These are phyloP conservation scores for Hirtodrosophila histrioides DNA, from an alignment of 2,888 invertebrate species.

Conservation along the genomic window DNA sequence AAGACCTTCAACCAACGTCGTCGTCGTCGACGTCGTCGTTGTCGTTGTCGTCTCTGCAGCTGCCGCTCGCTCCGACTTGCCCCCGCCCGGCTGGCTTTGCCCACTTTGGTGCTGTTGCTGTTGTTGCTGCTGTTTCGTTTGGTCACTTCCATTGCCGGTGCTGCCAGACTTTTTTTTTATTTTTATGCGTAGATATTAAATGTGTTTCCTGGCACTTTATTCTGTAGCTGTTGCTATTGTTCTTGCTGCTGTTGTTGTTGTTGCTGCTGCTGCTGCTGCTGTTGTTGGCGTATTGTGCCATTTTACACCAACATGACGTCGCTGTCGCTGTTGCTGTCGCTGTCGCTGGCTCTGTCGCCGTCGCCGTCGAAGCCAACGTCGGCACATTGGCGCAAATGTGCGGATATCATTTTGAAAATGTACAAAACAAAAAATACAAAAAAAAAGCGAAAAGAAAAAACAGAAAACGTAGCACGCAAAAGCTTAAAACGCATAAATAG, in stretches of 20 bases:
- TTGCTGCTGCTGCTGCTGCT: conserved; percentile 27
- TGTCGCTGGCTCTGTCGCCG: conserved; percentile 18
- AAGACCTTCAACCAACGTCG: conserved; percentile 76
- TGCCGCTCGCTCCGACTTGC: conserved; percentile 11
- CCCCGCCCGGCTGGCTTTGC: conserved; percentile 18
- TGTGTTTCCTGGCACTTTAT: conserved; percentile 81
- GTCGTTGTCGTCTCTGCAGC: conserved; percentile 21
- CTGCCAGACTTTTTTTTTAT: conserved; percentile 60
- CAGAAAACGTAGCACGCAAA: conserved; percentile 27
- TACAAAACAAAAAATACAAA: conserved; percentile 13
- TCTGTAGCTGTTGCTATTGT: conserved; percentile 52
- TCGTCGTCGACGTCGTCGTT: conserved; percentile 31
- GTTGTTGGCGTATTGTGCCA: conserved; percentile 63
- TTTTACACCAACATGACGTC: conserved; percentile 71
- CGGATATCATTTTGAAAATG: conserved; percentile 65
- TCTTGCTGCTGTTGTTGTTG: conserved; percentile 25
- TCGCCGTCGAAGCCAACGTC: conserved; percentile 31
- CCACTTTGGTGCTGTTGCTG: conserved; percentile 32
- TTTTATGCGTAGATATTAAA: conserved; percentile 79
- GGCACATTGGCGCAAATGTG: conserved; percentile 76
- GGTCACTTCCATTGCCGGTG: conserved; percentile 73
- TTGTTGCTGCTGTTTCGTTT: conserved; percentile 50
- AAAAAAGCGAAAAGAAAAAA: conserved; percentile 7
- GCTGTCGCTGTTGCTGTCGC: conserved; percentile 18
- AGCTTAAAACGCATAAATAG: conserved; percentile 73